Evolutionary conservation across 2,888 invertebrate species (phyloP).

Genomic region (Empis livida): DNA sequence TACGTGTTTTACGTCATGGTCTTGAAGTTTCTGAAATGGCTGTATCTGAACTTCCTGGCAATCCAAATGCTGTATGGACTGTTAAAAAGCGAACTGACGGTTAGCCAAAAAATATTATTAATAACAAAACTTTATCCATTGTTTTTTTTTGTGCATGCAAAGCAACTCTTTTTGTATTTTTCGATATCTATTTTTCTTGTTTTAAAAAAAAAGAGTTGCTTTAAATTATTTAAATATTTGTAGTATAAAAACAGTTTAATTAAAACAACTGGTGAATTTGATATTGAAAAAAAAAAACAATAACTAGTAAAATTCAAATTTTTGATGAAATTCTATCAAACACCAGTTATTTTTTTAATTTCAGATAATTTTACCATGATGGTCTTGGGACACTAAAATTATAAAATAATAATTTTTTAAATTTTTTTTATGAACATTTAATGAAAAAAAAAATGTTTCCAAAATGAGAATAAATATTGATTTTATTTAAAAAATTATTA

Average conservation of each 20-base stretch:
- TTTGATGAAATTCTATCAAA: background rate
- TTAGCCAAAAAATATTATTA: slow-evolving; percentile 40
- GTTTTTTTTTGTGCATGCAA: no score
- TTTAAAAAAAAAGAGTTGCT: background rate
- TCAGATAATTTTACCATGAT: slow-evolving; percentile 4
- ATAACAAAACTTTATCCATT: no score
- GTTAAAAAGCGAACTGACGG: slow-evolving; percentile 93
- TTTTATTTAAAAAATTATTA: slow-evolving; percentile 9
- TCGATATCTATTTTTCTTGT: no score
- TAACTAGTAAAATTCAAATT: slow-evolving; percentile 10
- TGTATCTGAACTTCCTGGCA: slow-evolving; percentile 97
- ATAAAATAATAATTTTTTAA: background rate
- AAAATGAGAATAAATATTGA: no score
- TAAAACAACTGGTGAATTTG: slow-evolving; percentile 7
- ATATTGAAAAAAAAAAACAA: slow-evolving; percentile 8
- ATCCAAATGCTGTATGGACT: slow-evolving; percentile 99
- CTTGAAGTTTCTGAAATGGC: slow-evolving; percentile 99
- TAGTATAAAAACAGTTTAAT: background rate
- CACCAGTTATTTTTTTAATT: slow-evolving; percentile 5
- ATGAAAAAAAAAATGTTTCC: slow-evolving; percentile 12
- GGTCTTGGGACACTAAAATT: background rate
- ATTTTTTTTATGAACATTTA: background rate
- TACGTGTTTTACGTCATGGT: slow-evolving; percentile 90
- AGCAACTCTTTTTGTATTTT: no score
- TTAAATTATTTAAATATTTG: slow-evolving; percentile 5